Evolutionary conservation across 2,888 invertebrate species (phyloP).

Genomic region (Leptopterna dolabrata): DNA sequence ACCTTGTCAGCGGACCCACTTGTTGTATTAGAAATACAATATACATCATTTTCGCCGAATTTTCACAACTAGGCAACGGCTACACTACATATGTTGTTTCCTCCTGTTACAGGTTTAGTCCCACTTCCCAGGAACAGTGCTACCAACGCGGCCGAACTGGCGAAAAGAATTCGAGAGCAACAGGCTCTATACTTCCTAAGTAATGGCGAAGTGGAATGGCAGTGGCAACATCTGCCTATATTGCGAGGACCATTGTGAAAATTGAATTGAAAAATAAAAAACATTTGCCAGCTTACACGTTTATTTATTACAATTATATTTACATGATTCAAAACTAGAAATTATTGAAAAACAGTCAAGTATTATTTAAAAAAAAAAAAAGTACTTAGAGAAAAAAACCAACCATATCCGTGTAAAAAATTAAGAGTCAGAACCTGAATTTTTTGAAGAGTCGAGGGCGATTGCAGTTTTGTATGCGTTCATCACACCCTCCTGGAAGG

Average conservation of each 20-base stretch:
- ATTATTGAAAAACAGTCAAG: conserved; percentile 10
- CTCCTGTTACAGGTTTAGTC: conserved; percentile 30
- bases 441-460: neutral
- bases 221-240: conserved; percentile 20
- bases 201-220: conserved; percentile 19
- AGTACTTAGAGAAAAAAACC: neutral
- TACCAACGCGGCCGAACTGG: conserved; percentile 16
- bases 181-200: conserved; percentile 17
- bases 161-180: conserved; percentile 10
- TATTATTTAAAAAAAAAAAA: neutral
- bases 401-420: neutral
- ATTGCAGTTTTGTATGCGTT: neutral
- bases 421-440: neutral
- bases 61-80: too few species aligned
- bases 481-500: conserved; percentile 6
- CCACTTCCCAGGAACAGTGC: conserved; percentile 27
- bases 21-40: neutral
- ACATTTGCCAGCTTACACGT: neutral
- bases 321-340: neutral
- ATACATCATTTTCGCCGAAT: neutral
- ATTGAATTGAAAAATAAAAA: neutral
- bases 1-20: neutral
- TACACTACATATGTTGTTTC: conserved; percentile 1
- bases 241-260: conserved; percentile 26
- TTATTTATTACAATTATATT: conserved; percentile 5